Percentiles rank a stretch among this genome's conserved stretches.
These are phyloP conservation scores for Rhopalosiphum nymphaeae DNA, from an alignment of 2,888 invertebrate species.

Conservation along the genomic window DNA sequence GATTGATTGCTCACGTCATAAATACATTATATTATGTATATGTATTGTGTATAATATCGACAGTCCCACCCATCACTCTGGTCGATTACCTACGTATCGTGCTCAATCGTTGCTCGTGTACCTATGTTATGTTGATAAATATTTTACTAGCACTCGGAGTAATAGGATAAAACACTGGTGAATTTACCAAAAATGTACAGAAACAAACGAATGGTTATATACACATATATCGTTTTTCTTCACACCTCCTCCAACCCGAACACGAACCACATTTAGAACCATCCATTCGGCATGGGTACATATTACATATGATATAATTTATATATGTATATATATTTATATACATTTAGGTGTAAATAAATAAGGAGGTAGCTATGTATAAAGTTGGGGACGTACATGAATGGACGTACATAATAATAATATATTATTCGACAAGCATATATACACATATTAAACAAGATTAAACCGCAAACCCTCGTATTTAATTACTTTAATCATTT, in stretches of 20 bases:
- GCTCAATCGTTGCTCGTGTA: not conserved
- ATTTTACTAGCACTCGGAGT: not conserved
- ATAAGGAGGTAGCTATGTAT: not conserved
- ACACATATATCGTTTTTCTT: not conserved
- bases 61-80: not conserved
- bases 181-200: not conserved
- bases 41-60: not conserved
- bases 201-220: not conserved
- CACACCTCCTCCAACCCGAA: not conserved
- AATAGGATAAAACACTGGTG: not conserved
- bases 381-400: not conserved
- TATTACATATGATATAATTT: not conserved
- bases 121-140: not conserved
- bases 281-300: not conserved
- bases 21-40: not conserved
- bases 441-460: not conserved
- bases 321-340: not conserved
- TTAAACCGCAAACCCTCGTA: not conserved
- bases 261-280: not conserved
- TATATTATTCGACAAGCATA: not conserved
- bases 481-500: not conserved
- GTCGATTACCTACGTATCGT: not conserved
- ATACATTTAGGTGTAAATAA: not conserved
- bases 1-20: not conserved
- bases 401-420: not conserved